Percentiles rank a stretch among this genome's conserved stretches.
Conservation (phyloP, 2,888 invertebrate species). For the Synanthedon formicaeformis region DNA sequence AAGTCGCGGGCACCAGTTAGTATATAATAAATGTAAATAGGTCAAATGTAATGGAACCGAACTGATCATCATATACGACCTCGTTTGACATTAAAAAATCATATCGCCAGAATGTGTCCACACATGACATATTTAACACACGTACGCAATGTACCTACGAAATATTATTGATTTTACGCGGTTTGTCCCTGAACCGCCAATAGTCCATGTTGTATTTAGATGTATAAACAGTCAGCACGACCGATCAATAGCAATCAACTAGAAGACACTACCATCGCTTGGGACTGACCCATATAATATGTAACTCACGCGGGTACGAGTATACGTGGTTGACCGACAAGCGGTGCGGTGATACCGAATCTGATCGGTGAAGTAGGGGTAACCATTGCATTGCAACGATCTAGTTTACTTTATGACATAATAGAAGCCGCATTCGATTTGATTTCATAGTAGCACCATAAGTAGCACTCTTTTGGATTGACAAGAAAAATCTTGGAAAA, state of each 20-base stretch:
- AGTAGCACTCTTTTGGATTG: too few relatives aligned
- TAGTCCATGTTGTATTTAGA: constrained; percentile 33
- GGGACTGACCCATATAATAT: constrained; percentile 13
- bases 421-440: too few relatives aligned
- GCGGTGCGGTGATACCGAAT: neutral
- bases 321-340: neutral
- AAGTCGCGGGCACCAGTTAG: too few relatives aligned
- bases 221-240: constrained; percentile 28
- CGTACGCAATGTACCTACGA: constrained; percentile 16
- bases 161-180: constrained; percentile 29
- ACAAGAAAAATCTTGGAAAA: too few relatives aligned
- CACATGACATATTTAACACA: constrained; percentile 1
- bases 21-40: too few relatives aligned
- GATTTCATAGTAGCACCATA: too few relatives aligned
- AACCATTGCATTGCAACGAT: too few relatives aligned
- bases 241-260: constrained; percentile 42
- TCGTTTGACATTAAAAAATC: neutral
- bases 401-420: too few relatives aligned
- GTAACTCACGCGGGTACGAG: neutral
- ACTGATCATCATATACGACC: neutral
- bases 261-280: constrained; percentile 11
- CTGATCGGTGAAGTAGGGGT: too few relatives aligned
- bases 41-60: too few relatives aligned
- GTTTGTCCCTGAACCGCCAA: constrained; percentile 31
- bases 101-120: neutral